Evolutionary conservation across 2,888 invertebrate genomes (phyloP).

Genomic region (Phyllotreta striolata): DNA sequence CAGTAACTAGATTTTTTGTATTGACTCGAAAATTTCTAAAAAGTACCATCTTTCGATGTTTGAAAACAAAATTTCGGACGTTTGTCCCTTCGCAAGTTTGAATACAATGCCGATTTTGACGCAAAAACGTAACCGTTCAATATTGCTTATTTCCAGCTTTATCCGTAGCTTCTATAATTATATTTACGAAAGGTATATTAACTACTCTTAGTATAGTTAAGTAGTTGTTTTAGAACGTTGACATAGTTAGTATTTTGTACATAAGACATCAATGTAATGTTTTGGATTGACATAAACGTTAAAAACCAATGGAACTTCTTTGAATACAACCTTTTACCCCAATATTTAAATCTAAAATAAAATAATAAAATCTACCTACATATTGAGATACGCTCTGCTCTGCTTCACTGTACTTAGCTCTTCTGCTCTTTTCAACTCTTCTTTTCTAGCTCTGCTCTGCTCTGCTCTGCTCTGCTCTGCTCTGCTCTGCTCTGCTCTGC

Average conservation of each 20-base stretch:
- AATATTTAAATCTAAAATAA: no score
- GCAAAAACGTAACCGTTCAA: neutral
- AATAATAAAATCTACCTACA: no score
- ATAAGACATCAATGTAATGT: slow-evolving; percentile 45
- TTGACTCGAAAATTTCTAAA: no score
- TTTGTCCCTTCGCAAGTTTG: neutral
- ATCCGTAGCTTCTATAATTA: neutral
- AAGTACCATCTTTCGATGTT: no score
- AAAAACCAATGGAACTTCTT: slow-evolving; percentile 13
- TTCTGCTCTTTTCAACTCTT: no score
- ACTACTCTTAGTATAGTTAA: slow-evolving; percentile 17
- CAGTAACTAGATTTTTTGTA: no score
- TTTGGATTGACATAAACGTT: slow-evolving; percentile 43
- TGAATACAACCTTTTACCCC: no score
- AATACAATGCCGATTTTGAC: neutral
- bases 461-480: no score
- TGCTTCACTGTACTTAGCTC: no score
- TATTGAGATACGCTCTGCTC: no score
- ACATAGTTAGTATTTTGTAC: slow-evolving; percentile 46
- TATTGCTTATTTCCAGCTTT: slow-evolving; percentile 21
- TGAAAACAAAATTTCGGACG: neutral
- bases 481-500: no score
- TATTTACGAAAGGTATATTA: slow-evolving; percentile 17
- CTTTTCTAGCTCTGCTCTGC: no score
- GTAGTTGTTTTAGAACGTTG: slow-evolving; percentile 38